These are phyloP conservation scores for Orchesella cincta DNA, from an alignment of 1,140 invertebrate species.

Conservation along the genomic window DNA sequence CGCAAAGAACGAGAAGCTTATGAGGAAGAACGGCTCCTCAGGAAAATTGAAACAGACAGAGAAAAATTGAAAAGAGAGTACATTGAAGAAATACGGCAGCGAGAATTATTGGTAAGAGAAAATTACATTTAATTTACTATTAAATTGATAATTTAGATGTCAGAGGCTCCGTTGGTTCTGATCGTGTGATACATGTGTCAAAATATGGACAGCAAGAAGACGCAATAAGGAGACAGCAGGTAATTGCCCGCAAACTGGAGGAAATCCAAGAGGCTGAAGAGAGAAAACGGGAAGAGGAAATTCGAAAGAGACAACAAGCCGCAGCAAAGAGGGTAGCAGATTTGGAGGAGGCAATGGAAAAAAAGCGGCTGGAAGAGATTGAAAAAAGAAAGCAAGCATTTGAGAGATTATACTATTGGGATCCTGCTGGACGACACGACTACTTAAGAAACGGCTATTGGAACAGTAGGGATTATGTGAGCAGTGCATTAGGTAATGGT, in stretches of 20 bases:
- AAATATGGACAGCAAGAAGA: slow-evolving; percentile 42
- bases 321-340: not conserved
- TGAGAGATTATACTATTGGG: slow-evolving; percentile 10
- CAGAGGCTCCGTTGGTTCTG: too few species aligned
- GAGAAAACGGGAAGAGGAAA: slow-evolving; percentile 42
- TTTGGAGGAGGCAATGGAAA: slow-evolving; percentile 20
- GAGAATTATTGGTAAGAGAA: slow-evolving; percentile 38
- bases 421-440: not conserved
- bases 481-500: slow-evolving; percentile 21
- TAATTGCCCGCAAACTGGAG: slow-evolving; percentile 44
- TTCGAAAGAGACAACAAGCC: slow-evolving; percentile 24
- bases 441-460: slow-evolving; percentile 19
- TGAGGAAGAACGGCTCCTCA: slow-evolving; percentile 43
- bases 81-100: slow-evolving; percentile 39
- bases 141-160: slow-evolving; percentile 11
- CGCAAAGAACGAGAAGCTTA: slow-evolving; percentile 35
- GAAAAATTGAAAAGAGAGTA: slow-evolving; percentile 46
- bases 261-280: slow-evolving; percentile 47
- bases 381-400: not conserved
- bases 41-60: slow-evolving; percentile 45
- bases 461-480: slow-evolving; percentile 47
- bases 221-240: slow-evolving; percentile 33
- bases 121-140: not conserved
- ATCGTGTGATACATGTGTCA: too few species aligned
- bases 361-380: not conserved